Evolutionary conservation across 2,113 vertebrate species (phyloP), one percentile per base, ranked within the genome.

Genomic region (Lontra canadensis): DNA sequence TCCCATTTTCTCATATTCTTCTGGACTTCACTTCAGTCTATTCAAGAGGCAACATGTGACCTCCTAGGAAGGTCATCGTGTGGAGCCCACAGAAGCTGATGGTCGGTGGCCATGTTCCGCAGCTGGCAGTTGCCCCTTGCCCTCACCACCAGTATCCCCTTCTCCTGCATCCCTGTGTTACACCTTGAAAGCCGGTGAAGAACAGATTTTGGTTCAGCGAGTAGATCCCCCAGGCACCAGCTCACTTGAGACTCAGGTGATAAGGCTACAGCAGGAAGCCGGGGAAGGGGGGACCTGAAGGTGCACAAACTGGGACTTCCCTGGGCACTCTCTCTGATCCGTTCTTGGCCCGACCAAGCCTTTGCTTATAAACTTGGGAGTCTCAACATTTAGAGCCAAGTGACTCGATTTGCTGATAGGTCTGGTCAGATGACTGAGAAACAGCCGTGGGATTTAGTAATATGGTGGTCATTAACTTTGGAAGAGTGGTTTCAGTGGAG

Each of bases 1-100:
- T 98, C 95, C 94, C 83, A 52, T 96, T 97, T 96, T 57, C 49
- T 42, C 93, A 7, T 71, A 88, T 97, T 79, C 71, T 90, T 84
- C 97, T 57, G 63, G 84, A 86, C 36, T 78, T 69, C 39, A 7
- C 91, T 92, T 71, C 44, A 4, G 88, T 29, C 59, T 87, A 0
- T 57, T 13, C 95, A 79, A 0, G 73, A 97, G 96, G 6, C 81
- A 26, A 12, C 57, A 20, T 26, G 0, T 96, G 79, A 91, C 31
- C 95, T 88, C 82, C 63, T 81, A 36, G 96, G 20, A 78, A 85
- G 18, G 17, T 49, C 69, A 63, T 65, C 80, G n/a, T 12, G 29
- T 52, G 52, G 14, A 0, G 69, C 89, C 2, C 23, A 21, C 4
- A 55, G 83, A 42, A 82, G 61, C 42, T 1, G 67, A 15, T 47